Evolutionary conservation across 2,888 invertebrate genomes (phyloP).

Genomic region (Synergus laeviventris): DNA sequence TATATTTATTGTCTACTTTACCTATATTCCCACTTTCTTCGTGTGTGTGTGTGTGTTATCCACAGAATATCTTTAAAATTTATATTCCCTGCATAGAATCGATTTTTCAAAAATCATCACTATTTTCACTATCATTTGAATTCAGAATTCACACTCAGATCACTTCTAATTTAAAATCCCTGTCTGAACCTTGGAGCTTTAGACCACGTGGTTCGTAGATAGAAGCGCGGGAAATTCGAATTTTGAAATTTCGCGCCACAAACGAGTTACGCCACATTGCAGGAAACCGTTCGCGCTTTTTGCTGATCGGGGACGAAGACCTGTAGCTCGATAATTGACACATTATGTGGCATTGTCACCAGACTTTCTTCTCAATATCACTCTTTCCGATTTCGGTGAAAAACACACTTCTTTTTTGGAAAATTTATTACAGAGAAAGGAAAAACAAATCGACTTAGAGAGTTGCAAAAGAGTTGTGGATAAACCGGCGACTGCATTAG

Average conservation of each 20-base stretch:
- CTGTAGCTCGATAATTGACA: background rate
- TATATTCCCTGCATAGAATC: background rate
- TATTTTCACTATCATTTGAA: background rate
- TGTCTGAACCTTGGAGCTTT: constrained; percentile 18
- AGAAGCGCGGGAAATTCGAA: constrained; percentile 34
- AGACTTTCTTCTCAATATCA: constrained; percentile 3
- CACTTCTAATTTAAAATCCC: constrained; percentile 28
- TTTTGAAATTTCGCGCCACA: constrained; percentile 36
- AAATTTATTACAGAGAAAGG: background rate
- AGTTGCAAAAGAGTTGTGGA: constrained; percentile 33
- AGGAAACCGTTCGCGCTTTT: constrained; percentile 16
- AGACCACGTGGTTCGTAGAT: constrained; percentile 38
- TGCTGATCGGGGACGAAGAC: background rate
- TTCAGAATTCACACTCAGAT: background rate
- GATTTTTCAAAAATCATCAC: background rate
- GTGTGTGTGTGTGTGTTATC: no score
- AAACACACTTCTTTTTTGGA: background rate
- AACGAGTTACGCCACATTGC: constrained; percentile 28
- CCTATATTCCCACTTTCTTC: background rate
- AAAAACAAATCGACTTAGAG: background rate
- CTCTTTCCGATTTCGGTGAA: background rate
- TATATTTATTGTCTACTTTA: background rate
- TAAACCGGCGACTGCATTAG: constrained; percentile 46
- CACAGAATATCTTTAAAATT: background rate
- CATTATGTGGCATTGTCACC: constrained; percentile 34